Conservation (phyloP, 2,797 vertebrate species). For the Pipistrellus nathusii region DNA sequence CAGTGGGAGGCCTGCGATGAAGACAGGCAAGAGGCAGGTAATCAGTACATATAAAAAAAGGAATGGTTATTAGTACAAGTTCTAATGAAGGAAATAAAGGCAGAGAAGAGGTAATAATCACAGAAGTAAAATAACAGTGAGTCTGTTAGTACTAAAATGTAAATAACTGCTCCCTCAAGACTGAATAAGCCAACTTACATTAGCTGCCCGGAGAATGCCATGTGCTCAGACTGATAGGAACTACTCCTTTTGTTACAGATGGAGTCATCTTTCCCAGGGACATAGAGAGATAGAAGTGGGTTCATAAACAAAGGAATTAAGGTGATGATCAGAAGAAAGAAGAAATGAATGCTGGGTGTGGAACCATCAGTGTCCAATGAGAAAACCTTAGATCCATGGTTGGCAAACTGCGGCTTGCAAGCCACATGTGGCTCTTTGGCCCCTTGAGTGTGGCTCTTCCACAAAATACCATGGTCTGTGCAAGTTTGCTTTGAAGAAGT, state of each 20-base stretch:
- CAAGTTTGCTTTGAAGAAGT: too few species aligned
- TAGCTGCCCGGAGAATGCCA: neutral
- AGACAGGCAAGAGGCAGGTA: neutral
- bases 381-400: neutral
- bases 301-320: neutral
- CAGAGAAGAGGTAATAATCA: conserved; percentile 1
- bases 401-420: too few species aligned
- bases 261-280: neutral
- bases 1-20: neutral
- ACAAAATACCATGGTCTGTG: too few species aligned
- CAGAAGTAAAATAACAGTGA: neutral
- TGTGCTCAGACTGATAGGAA: neutral
- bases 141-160: neutral
- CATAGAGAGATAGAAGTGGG: neutral
- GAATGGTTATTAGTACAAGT: neutral
- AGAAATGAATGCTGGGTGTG: neutral
- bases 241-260: neutral
- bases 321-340: conserved; percentile 1
- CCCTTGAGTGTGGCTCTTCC: too few species aligned
- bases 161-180: neutral
- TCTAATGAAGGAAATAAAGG: conserved; percentile 1
- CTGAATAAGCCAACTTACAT: neutral
- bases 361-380: neutral
- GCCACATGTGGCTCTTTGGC: too few species aligned
- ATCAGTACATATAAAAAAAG: neutral